phyloP scores from a whole-genome alignment of 1,140 invertebrate species.

The Drosophila kepulauana region DNA sequence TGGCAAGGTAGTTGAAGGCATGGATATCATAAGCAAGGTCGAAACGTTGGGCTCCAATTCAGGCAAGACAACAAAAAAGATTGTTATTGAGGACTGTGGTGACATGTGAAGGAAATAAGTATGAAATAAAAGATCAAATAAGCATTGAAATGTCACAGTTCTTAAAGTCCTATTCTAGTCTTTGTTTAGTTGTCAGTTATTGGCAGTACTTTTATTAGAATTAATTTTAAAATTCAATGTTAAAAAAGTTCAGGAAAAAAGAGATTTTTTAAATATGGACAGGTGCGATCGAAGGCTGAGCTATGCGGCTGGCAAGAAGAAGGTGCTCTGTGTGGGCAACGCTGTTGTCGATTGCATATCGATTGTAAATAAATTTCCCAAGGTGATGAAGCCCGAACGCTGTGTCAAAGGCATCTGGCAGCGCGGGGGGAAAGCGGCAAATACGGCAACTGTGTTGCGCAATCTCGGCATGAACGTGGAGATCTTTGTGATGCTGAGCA shows the following conservation, averaged over 20 bases:
- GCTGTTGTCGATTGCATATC: constrained; percentile 86
- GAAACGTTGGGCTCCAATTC: constrained; percentile 92
- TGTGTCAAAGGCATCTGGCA: constrained; percentile 87
- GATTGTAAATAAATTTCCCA: constrained; percentile 85
- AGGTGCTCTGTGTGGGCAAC: constrained; percentile 85
- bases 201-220: too few relatives aligned
- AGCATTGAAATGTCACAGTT: too few relatives aligned
- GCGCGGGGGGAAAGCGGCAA: constrained; percentile 90
- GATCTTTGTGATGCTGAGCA: constrained; percentile 86
- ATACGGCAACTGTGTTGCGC: constrained; percentile 88
- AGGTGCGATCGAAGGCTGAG: constrained; percentile 1
- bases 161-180: too few relatives aligned
- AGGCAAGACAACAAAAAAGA: constrained; percentile 93
- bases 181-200: too few relatives aligned
- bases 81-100: constrained; percentile 92
- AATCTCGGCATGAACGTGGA: constrained; percentile 86
- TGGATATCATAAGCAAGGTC: constrained; percentile 97
- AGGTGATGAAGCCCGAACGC: constrained; percentile 83
- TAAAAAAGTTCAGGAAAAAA: background rate
- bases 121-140: too few relatives aligned
- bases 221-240: background rate
- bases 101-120: constrained; percentile 87
- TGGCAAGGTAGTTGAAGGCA: constrained; percentile 96
- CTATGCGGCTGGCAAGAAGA: constrained; percentile 40
- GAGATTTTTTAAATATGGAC: background rate